Evolutionary conservation across 1,140 invertebrate genomes (phyloP).

Genomic region (Coelopa frigida): DNA sequence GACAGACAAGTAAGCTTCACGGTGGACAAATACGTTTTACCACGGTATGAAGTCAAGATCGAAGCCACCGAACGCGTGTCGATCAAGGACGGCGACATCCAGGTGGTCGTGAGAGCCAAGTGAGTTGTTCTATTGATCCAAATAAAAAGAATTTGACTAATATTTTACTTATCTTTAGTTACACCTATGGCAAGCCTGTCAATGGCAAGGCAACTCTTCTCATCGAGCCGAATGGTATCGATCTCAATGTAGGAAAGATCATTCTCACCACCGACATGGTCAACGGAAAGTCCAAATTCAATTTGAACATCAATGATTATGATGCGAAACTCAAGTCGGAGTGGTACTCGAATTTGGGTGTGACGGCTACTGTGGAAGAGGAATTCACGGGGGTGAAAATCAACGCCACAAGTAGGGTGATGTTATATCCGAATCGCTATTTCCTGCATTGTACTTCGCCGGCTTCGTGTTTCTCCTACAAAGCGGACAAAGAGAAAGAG

Average conservation of each 20-base stretch:
- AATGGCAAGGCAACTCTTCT: slow-evolving; percentile 63
- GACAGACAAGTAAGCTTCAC: slow-evolving; percentile 11
- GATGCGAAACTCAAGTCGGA: slow-evolving; percentile 41
- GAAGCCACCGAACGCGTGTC: slow-evolving; percentile 71
- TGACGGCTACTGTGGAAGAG: slow-evolving; percentile 71
- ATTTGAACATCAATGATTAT: slow-evolving; percentile 62
- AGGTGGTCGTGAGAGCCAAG: slow-evolving; percentile 70
- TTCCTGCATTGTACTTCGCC: slow-evolving; percentile 65
- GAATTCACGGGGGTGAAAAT: slow-evolving; percentile 64
- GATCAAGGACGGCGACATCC: slow-evolving; percentile 70
- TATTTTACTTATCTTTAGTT: too few relatives aligned
- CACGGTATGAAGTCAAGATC: slow-evolving; percentile 82
- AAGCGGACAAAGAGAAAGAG: slow-evolving; percentile 72
- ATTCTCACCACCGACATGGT: slow-evolving; percentile 58
- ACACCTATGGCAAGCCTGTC: slow-evolving; percentile 65
- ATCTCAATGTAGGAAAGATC: slow-evolving; percentile 38
- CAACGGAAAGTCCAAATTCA: slow-evolving; percentile 60
- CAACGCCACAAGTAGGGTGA: slow-evolving; percentile 65
- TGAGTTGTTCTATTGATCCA: too few relatives aligned
- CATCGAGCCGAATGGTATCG: too few relatives aligned
- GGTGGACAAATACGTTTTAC: slow-evolving; percentile 80
- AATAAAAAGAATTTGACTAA: too few relatives aligned
- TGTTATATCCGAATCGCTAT: slow-evolving; percentile 75
- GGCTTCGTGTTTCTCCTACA: slow-evolving; percentile 79
- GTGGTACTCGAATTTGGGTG: slow-evolving; percentile 50